Percentiles rank a stretch among this genome's conserved stretches.
Evolutionary conservation across 2,797 vertebrate species (phyloP).

Genomic region (Oryzias dopingdopingensis): DNA sequence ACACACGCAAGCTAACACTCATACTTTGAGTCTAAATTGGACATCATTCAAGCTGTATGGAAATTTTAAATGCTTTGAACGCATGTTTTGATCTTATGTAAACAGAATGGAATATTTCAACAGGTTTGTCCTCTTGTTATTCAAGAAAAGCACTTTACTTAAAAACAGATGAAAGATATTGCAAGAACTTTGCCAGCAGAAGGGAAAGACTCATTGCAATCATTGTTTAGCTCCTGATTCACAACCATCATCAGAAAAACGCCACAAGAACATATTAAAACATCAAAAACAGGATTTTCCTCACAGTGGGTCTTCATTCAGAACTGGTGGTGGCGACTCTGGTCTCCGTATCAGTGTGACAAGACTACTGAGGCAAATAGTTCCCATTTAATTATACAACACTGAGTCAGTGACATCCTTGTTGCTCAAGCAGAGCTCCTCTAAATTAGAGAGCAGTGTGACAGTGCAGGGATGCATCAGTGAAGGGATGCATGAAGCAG

Average conservation of each 20-base stretch:
- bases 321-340: conserved; percentile 36
- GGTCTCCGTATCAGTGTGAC: conserved; percentile 37
- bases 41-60: not conserved
- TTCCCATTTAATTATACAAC: conserved; percentile 71
- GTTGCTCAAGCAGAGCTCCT: conserved; percentile 40
- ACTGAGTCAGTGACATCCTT: conserved; percentile 37
- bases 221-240: too few species aligned
- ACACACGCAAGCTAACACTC: conserved; percentile 13
- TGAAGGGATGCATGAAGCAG: conserved; percentile 38
- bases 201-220: too few species aligned
- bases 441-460: conserved; percentile 67
- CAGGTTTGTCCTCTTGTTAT: too few species aligned
- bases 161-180: too few species aligned
- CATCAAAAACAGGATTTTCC: conserved; percentile 1
- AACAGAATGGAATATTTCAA: too few species aligned
- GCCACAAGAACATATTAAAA: conserved; percentile 9
- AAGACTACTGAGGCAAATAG: conserved; percentile 49
- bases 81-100: too few species aligned
- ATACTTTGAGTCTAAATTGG: conserved; percentile 21
- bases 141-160: too few species aligned
- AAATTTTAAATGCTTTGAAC: too few species aligned
- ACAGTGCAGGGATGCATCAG: conserved; percentile 52
- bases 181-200: too few species aligned
- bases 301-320: conserved; percentile 44
- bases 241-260: conserved; percentile 14